phyloP scores from a whole-genome alignment of 2,888 invertebrate species.

The Drosophila cracens region DNA sequence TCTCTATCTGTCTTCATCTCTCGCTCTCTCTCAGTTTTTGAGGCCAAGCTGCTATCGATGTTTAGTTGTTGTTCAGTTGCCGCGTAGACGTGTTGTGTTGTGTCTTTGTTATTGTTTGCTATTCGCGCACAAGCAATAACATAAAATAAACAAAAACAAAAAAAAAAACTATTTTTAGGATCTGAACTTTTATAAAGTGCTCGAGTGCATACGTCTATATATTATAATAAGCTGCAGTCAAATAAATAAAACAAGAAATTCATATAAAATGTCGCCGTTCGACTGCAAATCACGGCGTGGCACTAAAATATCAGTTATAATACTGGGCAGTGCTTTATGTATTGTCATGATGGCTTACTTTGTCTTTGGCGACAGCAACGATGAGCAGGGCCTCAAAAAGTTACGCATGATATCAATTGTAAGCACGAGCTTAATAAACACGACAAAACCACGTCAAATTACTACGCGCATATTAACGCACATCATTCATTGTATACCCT shows the following conservation, averaged over 20 bases:
- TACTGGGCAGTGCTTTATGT: constrained; percentile 81
- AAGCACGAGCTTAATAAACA: constrained; percentile 50
- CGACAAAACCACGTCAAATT: constrained; percentile 5
- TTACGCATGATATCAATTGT: constrained; percentile 84
- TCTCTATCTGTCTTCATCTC: constrained; percentile 7
- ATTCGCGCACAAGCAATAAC: constrained; percentile 33
- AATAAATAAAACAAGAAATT: constrained; percentile 15
- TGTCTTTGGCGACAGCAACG: constrained; percentile 84
- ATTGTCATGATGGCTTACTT: constrained; percentile 83
- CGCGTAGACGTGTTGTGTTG: constrained; percentile 53
- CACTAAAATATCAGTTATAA: constrained; percentile 83
- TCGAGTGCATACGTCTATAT: constrained; percentile 38
- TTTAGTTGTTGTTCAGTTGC: constrained; percentile 55
- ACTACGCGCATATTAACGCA: constrained; percentile 23
- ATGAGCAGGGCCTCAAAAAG: constrained; percentile 81
- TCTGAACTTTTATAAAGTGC: constrained; percentile 50
- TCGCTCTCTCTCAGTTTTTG: constrained; percentile 3
- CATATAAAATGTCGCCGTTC: constrained; percentile 65
- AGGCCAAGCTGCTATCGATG: constrained; percentile 24
- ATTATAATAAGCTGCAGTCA: constrained; percentile 62
- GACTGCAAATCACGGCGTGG: constrained; percentile 82
- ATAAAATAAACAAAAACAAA: constrained; percentile 62
- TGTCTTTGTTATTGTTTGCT: constrained; percentile 5
- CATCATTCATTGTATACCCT: not conserved
- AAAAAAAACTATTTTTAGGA: constrained; percentile 76